Evolutionary conservation across 2,113 vertebrate species (phyloP).

Genomic region (Gymnorhina tibicen): DNA sequence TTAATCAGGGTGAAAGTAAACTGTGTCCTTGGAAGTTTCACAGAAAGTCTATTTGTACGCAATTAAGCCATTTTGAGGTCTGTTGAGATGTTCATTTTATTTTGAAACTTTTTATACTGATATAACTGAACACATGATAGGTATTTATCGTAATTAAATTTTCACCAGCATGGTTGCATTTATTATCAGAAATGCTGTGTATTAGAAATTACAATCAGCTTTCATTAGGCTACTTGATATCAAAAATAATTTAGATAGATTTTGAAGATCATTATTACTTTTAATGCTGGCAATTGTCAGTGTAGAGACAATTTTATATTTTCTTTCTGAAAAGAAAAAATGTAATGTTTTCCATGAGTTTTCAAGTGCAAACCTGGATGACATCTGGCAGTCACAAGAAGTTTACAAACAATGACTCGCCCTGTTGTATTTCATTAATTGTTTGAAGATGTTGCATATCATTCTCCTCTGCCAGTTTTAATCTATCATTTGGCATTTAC

Average conservation of each 20-base stretch:
- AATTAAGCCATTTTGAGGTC: background rate
- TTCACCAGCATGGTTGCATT: background rate
- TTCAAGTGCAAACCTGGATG: background rate
- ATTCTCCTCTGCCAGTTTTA: background rate
- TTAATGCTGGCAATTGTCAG: background rate
- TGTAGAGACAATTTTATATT: background rate
- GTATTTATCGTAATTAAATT: background rate
- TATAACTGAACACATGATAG: background rate
- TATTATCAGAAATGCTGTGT: background rate
- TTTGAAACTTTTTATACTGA: background rate
- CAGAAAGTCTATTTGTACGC: background rate
- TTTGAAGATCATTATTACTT: background rate
- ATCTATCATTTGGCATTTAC: background rate
- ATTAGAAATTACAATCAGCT: background rate
- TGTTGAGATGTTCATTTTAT: background rate
- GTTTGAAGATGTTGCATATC: background rate
- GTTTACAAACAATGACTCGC: background rate
- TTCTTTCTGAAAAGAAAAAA: background rate
- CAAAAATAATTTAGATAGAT: background rate
- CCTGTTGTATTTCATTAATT: background rate
- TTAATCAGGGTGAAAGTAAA: background rate
- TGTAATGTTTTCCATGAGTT: background rate
- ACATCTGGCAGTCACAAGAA: background rate
- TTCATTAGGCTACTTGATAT: background rate
- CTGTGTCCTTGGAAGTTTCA: background rate